Evolutionary conservation across 2,797 vertebrate genomes (phyloP), one percentile per base, ranked within the genome.

Genomic region (Takifugu ocellatus): DNA sequence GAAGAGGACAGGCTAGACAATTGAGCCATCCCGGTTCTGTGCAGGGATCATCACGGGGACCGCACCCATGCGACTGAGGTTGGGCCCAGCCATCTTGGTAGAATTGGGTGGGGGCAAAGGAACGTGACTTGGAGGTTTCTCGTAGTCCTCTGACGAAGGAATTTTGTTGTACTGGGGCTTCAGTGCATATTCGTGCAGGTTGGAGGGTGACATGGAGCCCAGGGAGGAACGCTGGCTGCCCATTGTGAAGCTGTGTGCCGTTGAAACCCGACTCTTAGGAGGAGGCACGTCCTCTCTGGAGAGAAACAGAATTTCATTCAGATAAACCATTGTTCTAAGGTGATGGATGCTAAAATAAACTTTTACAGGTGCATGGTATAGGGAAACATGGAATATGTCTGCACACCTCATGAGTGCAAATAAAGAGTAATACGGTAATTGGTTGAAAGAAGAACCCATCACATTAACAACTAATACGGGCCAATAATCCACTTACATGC

Each of bases 171-270:
- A 98, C 24, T 93, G 94, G 47, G 93, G 78, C 92, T 98, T 92
- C 67, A 84, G 71, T 74, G 92, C 76, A 62, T 96, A 98, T 5
- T 95, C 94, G 31, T 96, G 94, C 85, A 99, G 92, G 86, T 99
- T 98, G 69, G 96, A 99, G 12, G 97, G 97, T 1, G 97, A 98
- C 95, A 99, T 95, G 52, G 97, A 98, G 70, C 96, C 97, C 72
- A 99, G 86, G 17, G 96, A 99, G 5, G 97, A 98, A 65, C 94
- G 95, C 83, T 98, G 96, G 86, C 96, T 98, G 79, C 94, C 95
- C 0, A 94, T 92, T 3, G 90, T 91, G 87, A 96, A 97, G 90
- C 96, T 98, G 72, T 94, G 94, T 0, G 96, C 96, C 0, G 94
- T 98, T 0, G 97, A 99, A 5, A 91, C 92, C 0, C 97, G 95